These are phyloP conservation scores for Sciurus vulgaris DNA, from an alignment of 2,797 vertebrate genomes.

Conservation along the genomic window DNA sequence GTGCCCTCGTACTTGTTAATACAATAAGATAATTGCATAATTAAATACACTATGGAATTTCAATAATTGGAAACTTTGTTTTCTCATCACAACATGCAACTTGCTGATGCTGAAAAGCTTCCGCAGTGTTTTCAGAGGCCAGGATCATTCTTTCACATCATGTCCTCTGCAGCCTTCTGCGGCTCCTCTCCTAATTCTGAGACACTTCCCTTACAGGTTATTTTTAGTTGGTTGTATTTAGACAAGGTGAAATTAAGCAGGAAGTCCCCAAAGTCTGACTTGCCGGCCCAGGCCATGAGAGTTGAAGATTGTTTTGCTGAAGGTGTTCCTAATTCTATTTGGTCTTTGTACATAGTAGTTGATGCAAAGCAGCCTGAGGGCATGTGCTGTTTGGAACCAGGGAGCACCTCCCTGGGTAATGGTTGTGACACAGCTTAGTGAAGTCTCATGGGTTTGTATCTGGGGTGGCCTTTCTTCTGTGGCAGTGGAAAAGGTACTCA, in stretches of 20 bases:
- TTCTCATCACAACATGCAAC: constrained; percentile 80
- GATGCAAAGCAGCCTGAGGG: background rate
- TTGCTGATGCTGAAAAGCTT: constrained; percentile 79
- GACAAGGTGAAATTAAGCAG: constrained; percentile 76
- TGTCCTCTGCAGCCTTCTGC: background rate
- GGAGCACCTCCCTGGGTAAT: background rate
- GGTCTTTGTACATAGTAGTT: background rate
- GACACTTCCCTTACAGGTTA: constrained; percentile 69
- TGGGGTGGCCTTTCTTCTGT: background rate
- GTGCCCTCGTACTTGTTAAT: constrained; percentile 81
- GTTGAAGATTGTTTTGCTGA: constrained; percentile 20
- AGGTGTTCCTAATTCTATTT: background rate
- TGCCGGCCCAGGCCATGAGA: background rate
- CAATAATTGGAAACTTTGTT: constrained; percentile 86
- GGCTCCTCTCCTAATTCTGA: background rate
- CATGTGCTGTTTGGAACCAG: background rate
- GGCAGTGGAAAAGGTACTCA: background rate
- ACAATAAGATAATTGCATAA: constrained; percentile 88
- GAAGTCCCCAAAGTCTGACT: constrained; percentile 66
- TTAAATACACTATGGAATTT: constrained; percentile 87
- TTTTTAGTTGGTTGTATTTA: constrained; percentile 82
- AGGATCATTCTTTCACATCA: background rate
- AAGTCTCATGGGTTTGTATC: background rate
- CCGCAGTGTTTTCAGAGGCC: constrained; percentile 15
- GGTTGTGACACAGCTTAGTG: background rate